These are phyloP conservation scores for Thalassophryne amazonica DNA, from an alignment of 2,797 vertebrate species.

Conservation along the genomic window DNA sequence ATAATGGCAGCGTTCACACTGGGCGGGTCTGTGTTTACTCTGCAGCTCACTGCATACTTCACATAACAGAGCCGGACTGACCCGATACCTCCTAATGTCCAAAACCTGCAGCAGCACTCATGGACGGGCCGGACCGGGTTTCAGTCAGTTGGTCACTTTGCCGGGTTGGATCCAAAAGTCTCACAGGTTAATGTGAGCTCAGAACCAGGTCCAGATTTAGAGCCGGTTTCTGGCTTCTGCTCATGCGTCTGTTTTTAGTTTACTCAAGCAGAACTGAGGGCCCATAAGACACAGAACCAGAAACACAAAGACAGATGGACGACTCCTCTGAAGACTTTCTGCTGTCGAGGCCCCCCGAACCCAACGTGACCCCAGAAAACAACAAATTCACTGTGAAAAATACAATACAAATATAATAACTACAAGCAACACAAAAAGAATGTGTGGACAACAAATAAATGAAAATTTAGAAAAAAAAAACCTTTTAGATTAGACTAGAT, in stretches of 20 bases:
- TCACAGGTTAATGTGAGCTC: neutral
- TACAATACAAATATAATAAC: neutral
- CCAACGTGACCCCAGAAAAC: too few species aligned
- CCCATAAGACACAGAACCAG: neutral
- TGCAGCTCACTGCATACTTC: too few species aligned
- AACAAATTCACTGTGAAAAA: neutral
- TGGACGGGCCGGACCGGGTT: too few species aligned
- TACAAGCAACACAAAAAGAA: slow-evolving; percentile 5
- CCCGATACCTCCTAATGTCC: too few species aligned
- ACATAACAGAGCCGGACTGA: too few species aligned
- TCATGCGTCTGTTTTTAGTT: slow-evolving; percentile 8
- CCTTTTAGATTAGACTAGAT: too few species aligned
- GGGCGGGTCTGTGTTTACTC: too few species aligned
- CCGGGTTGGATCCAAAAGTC: neutral
- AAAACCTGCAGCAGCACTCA: too few species aligned
- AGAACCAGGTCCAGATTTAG: neutral
- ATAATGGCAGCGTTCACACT: too few species aligned
- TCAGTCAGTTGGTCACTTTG: too few species aligned
- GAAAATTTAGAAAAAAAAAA: too few species aligned
- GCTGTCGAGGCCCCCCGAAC: neutral
- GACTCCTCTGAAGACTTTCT: neutral
- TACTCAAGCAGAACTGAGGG: neutral
- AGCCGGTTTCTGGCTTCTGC: neutral
- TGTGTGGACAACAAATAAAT: too few species aligned
- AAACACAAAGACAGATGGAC: neutral